These are phyloP conservation scores for Tympanoctomys barrerae DNA, from an alignment of 2,797 vertebrate species.

Conservation along the genomic window DNA sequence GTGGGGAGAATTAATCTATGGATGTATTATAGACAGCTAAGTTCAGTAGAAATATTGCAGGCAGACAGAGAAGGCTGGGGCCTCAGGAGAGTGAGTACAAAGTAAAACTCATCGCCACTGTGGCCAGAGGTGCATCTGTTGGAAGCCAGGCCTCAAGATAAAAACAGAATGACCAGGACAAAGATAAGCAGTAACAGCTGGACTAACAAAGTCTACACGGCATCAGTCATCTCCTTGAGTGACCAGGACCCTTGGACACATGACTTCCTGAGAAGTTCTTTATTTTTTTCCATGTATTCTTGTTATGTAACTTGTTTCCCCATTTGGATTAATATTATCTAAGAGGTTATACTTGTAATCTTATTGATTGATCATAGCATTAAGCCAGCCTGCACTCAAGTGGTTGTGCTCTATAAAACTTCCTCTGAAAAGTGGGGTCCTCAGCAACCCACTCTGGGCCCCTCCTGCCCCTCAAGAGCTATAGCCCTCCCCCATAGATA, in stretches of 20 bases:
- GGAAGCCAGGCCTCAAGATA: neutral
- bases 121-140: neutral
- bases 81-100: neutral
- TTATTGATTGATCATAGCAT: neutral
- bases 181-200: neutral
- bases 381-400: neutral
- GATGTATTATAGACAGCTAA: neutral
- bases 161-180: neutral
- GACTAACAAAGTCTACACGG: neutral
- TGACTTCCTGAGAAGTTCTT: neutral
- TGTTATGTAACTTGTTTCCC: neutral
- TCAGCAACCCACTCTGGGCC: neutral
- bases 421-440: neutral
- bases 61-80: neutral
- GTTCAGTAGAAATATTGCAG: neutral
- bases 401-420: neutral
- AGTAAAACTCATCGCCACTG: neutral
- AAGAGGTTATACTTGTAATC: neutral
- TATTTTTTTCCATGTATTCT: neutral
- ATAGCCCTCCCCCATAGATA: neutral
- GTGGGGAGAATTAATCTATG: neutral
- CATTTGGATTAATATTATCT: neutral
- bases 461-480: neutral
- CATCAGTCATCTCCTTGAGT: neutral
- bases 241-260: neutral